Base-by-base conservation (phyloP, 2,113 vertebrate species). In the Silurus glanis region DNA sequence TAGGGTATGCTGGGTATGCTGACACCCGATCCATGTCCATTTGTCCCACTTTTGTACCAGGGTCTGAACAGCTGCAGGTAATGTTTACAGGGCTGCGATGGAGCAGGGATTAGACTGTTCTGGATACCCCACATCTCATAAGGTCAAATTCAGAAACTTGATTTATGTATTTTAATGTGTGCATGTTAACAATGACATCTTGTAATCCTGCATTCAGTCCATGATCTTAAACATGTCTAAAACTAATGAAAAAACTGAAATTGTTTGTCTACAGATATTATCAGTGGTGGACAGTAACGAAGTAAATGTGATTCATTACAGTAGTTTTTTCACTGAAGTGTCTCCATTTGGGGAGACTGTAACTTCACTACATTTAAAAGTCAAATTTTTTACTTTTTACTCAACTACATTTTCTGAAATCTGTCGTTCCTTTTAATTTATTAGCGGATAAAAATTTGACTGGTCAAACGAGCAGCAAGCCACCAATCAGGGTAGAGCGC, bases 21-120 rank as follows among this genome's bases (percentile, higher is more conserved):
- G 82, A 88, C 49, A 88, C 55, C 59, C 79, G 76, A 87, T 55
- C 83, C 83, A 64, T 75, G 58, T 81, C 83, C 28, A 23, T 47
- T 1, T 75, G 82, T 82, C 37, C 72, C 79, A 49, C 5, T 78
- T 51, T 80, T 82, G 74, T 67, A n/a, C 17, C 80, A 78, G 74
- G 58, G 62, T 10, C 67, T 53, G 69, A 88, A 90, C 89, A 90
- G 89, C 79, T 90, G 89, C 56, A 49, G 58, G 85, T 88, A 37
- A 67, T 56, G 78, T 71, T 56, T 55, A 75, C 7, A 51, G 78
- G 37, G 53, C 78, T 84, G 51, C 37, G 12, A 56, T 47, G 55
- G 37, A 28, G 28, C 64, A 53, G 83, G 87, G 89, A 88, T 90
- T 82, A 84, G 28, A 55, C 61, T 87, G 75, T 45, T 88, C 74